phyloP scores from a whole-genome alignment of 1,140 invertebrate genomes.

The Catajapyx aquilonaris region DNA sequence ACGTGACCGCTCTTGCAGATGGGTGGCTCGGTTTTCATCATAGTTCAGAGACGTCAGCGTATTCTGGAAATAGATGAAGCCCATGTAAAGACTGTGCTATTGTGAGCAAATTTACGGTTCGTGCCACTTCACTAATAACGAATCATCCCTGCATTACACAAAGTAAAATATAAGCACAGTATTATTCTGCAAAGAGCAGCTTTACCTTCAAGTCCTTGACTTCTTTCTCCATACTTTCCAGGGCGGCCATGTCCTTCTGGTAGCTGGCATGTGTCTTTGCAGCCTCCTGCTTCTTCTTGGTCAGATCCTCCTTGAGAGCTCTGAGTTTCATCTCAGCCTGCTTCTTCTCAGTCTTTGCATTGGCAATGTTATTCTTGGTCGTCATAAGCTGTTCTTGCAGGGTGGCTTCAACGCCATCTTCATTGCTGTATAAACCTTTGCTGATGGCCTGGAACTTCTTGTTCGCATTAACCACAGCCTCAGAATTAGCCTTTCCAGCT shows the following conservation, averaged over 20 bases:
- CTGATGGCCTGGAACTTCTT: conserved; percentile 62
- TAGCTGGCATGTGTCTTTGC: conserved; percentile 47
- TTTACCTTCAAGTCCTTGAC: conserved; percentile 29
- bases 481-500: conserved; percentile 39
- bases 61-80: conserved; percentile 18
- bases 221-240: conserved; percentile 37
- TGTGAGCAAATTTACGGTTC: too few species aligned
- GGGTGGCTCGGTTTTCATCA: conserved; percentile 37
- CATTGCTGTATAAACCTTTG: conserved; percentile 53
- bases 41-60: conserved; percentile 38
- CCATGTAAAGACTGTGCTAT: too few species aligned
- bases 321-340: conserved; percentile 54
- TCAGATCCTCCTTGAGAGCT: conserved; percentile 43
- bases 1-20: conserved; percentile 28
- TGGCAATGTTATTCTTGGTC: conserved; percentile 47
- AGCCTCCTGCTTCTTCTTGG: conserved; percentile 41
- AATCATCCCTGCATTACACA: conserved; percentile 1
- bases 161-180: too few species aligned
- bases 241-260: conserved; percentile 39
- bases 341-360: conserved; percentile 59
- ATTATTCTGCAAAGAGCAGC: too few species aligned
- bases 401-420: conserved; percentile 62
- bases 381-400: conserved; percentile 67
- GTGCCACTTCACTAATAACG: conserved; percentile 2
- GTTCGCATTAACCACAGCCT: conserved; percentile 47